phyloP scores from a whole-genome alignment of 2,113 vertebrate genomes.

The Myrmecophaga tridactyla region DNA sequence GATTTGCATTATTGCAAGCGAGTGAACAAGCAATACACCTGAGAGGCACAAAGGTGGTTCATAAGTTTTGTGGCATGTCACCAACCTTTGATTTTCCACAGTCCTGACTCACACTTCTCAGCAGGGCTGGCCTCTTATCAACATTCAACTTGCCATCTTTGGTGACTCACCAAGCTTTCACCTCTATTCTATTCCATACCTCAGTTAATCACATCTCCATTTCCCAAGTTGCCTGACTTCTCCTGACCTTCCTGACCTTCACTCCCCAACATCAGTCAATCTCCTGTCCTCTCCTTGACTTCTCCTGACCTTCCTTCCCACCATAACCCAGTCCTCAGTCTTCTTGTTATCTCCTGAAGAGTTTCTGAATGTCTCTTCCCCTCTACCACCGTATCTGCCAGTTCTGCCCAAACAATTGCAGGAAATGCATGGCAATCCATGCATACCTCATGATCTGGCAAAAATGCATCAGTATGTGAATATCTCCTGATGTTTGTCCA shows the following conservation, averaged over 20 bases:
- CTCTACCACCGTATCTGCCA: not conserved
- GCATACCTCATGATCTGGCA: accelerated
- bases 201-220: accelerated
- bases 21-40: not conserved
- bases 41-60: not conserved
- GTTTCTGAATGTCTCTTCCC: not conserved
- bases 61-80: not conserved
- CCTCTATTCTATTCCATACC: not conserved
- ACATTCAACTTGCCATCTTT: not conserved
- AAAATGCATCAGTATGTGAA: no score
- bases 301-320: not conserved
- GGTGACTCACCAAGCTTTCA: not conserved
- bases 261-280: not conserved
- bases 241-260: not conserved
- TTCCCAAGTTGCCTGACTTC: not conserved
- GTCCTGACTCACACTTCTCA: not conserved
- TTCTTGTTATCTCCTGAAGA: not conserved
- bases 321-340: not conserved
- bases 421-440: not conserved
- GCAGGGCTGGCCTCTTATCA: no score
- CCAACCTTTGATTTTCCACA: no score
- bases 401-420: not conserved
- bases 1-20: not conserved
- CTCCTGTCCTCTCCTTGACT: not conserved
- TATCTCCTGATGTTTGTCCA: not conserved